A percentile compares a stretch with the other conserved stretches of the same genome.
Evolutionary conservation across 2,113 vertebrate genomes (phyloP).

Genomic region (Semnornis frantzii): DNA sequence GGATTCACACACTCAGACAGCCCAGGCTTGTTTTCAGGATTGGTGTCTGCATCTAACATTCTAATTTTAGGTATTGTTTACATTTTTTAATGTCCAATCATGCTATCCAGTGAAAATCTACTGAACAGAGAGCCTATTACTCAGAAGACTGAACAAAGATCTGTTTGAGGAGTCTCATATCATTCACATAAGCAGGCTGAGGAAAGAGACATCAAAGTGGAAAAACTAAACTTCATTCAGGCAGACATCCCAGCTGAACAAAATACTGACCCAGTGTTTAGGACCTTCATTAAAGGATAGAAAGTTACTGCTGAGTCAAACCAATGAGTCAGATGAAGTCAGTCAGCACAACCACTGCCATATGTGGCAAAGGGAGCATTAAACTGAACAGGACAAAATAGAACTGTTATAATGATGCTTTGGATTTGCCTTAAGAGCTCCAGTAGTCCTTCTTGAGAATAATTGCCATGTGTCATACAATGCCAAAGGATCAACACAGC

Average conservation of each 20-base stretch:
- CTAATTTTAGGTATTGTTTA: background rate
- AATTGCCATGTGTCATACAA: background rate
- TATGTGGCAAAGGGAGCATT: background rate
- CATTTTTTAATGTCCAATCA: background rate
- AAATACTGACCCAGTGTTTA: background rate
- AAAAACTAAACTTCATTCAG: background rate
- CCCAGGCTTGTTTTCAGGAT: background rate
- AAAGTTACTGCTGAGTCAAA: background rate
- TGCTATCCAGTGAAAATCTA: background rate
- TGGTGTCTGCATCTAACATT: background rate
- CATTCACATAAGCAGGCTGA: background rate
- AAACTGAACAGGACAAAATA: background rate
- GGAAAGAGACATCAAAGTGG: background rate
- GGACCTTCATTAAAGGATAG: background rate
- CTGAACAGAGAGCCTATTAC: background rate
- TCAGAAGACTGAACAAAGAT: background rate
- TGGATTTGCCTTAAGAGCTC: background rate
- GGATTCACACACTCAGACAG: background rate
- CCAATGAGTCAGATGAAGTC: background rate
- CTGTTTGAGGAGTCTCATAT: background rate
- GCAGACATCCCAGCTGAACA: background rate
- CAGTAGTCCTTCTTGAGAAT: background rate
- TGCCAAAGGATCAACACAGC: background rate
- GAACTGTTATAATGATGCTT: background rate
- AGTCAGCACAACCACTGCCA: background rate